A percentile compares a stretch with the other conserved stretches of the same genome.
These are phyloP conservation scores for Laupala kohalensis DNA, from an alignment of 1,140 invertebrate species.

Conservation along the genomic window DNA sequence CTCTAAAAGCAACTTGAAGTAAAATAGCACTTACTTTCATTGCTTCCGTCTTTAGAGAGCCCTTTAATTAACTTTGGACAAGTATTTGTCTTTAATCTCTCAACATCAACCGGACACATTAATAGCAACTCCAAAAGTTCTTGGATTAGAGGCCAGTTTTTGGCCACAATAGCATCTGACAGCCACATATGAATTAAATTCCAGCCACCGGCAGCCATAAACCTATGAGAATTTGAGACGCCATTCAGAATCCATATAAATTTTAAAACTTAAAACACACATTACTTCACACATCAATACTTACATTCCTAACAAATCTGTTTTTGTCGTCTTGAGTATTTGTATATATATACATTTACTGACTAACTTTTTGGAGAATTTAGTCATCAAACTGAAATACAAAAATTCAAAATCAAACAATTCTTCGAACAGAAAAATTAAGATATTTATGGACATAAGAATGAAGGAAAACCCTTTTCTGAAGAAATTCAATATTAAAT, in stretches of 20 bases:
- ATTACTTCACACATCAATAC: constrained; percentile 22
- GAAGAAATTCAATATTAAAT: no score
- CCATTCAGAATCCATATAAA: background rate
- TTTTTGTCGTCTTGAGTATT: constrained; percentile 78
- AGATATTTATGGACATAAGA: background rate
- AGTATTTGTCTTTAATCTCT: constrained; percentile 77
- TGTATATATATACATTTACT: constrained; percentile 92
- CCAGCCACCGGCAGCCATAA: constrained; percentile 85
- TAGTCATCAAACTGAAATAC: constrained; percentile 78
- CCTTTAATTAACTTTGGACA: constrained; percentile 83
- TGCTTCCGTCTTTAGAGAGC: constrained; percentile 64
- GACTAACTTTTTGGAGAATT: constrained; percentile 88
- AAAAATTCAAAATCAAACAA: constrained; percentile 16
- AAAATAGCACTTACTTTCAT: constrained; percentile 45
- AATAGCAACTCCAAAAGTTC: constrained; percentile 74
- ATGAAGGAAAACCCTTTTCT: no score
- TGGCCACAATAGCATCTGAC: constrained; percentile 63
- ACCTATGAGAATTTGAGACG: constrained; percentile 35
- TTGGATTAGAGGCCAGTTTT: constrained; percentile 72
- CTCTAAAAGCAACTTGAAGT: background rate
- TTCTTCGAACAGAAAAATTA: background rate
- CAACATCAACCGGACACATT: constrained; percentile 75
- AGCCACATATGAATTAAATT: constrained; percentile 76
- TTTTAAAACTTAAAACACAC: background rate
- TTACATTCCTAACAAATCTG: constrained; percentile 66